These are phyloP conservation scores for Aplidium turbinatum DNA, from an alignment of 23 tunicate species.

Conservation along the genomic window DNA sequence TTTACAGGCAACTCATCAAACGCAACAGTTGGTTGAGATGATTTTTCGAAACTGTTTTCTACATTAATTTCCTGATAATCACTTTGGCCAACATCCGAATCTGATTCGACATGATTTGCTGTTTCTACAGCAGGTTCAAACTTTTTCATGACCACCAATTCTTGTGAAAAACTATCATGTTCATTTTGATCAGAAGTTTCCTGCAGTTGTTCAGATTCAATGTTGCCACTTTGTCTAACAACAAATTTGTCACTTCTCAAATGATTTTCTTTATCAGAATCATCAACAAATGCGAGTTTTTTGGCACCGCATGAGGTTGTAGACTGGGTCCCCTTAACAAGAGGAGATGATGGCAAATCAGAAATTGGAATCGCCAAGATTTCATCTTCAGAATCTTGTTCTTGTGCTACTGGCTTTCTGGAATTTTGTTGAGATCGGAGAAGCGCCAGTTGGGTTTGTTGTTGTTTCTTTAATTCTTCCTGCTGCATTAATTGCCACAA, in stretches of 20 bases:
- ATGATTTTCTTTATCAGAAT: too few relatives aligned
- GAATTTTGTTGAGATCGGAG: constrained; percentile 51
- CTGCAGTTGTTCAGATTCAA: background rate
- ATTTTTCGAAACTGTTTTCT: constrained; percentile 39
- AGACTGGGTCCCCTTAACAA: too few relatives aligned
- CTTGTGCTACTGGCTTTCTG: background rate
- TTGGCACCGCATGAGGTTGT: too few relatives aligned
- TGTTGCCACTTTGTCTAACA: background rate
- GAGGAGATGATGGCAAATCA: background rate
- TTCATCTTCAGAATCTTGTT: constrained; percentile 36
- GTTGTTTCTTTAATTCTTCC: constrained; percentile 79
- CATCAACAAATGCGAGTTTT: too few relatives aligned
- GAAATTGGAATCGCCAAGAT: constrained; percentile 43
- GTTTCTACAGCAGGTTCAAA: too few relatives aligned
- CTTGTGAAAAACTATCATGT: background rate
- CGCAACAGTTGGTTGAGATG: constrained; percentile 7
- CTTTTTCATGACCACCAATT: too few relatives aligned
- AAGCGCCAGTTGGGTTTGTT: constrained; percentile 68
- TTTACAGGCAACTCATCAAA: constrained; percentile 82
- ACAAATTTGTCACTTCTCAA: background rate
- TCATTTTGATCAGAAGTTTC: background rate
- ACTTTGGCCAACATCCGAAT: too few relatives aligned
- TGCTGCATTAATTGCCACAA: constrained; percentile 83
- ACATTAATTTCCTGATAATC: too few relatives aligned
- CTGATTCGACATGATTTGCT: background rate